Conservation (phyloP, 2,888 invertebrate species). For the Trichopoda pennipes region DNA sequence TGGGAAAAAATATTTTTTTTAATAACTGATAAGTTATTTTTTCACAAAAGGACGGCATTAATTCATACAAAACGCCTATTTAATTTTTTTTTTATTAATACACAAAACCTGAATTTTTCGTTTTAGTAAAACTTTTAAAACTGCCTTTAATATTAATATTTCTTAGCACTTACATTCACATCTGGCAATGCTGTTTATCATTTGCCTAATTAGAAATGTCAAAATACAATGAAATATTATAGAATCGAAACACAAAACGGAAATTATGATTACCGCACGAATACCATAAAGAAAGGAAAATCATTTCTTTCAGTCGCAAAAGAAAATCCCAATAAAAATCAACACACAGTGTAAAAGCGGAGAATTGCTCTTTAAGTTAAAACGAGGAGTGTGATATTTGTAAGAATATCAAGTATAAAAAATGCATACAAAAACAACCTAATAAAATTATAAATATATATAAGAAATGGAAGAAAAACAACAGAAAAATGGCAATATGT, state of each 20-base stretch:
- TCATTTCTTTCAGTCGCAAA: conserved; percentile 69
- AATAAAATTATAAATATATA: conserved; percentile 7
- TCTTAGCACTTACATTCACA: too few species aligned
- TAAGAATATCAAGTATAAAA: conserved; percentile 51
- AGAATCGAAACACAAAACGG: conserved; percentile 53
- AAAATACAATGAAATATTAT: conserved; percentile 38
- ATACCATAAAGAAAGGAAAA: conserved; percentile 47
- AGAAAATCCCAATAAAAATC: conserved; percentile 71
- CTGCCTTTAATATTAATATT: too few species aligned
- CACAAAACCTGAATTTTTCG: too few species aligned
- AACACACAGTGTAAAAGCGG: conserved; percentile 69
- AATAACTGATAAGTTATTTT: too few species aligned
- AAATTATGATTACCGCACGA: conserved; percentile 33
- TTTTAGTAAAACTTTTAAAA: too few species aligned
- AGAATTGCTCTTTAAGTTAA: conserved; percentile 52
- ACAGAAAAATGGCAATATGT: conserved; percentile 2
- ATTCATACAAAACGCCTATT: too few species aligned
- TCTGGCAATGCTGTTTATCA: too few species aligned
- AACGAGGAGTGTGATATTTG: conserved; percentile 65
- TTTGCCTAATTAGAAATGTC: conserved; percentile 56
- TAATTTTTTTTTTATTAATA: too few species aligned
- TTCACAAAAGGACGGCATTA: too few species aligned
- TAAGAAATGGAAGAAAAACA: conserved; percentile 14
- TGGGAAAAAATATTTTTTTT: too few species aligned
- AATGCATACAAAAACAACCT: conserved; percentile 35